Evolutionary conservation across 2,888 invertebrate species (phyloP), one percentile per base, ranked within the genome.

Genomic region (Quadroppia sp.): DNA sequence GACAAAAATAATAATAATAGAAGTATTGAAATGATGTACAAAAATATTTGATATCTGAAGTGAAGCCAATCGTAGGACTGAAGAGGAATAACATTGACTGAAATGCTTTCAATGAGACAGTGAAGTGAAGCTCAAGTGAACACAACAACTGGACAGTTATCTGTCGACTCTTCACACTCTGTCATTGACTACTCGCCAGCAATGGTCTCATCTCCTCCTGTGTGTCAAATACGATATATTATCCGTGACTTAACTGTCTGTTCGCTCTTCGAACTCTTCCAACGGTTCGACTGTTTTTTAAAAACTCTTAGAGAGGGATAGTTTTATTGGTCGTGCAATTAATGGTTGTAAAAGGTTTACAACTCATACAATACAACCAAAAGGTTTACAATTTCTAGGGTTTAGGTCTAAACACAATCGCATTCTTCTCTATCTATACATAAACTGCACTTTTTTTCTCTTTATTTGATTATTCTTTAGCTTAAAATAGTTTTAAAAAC

Each of bases 321-420:
- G 72, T 72, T 72, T 72, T 72, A 72, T 72, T 72, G 72, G 53
- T 56, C 36, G 72, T 53, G 56, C 59, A 53, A 72, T 42, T 72
- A 56, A 61, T 42, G 72, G 72, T 61, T 72, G 72, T 72, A 72
- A 72, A 56, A 72, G 32, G 32, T 71, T 56, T 36, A 53, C 28
- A 20, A 64, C 23, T 28, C 30, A 25, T 45, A 45, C 45, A 25
- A 36, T 64, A 69, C 69, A 69, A 28, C 45, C 69, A 69, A 69
- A 67, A 36, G 32, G 20, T 69, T 69, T 69, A 69, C 69, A 36
- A 69, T 45, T 17, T 45, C 25, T 69, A 69, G 40, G 69, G 69
- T 69, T 69, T 69, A 69, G 69, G 45, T 42, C 36, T 36, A 25
- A 69, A 69, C 25, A 69, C 61, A 64, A 64, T 36, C 45, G 42